Evolutionary conservation across 2,113 vertebrate species (phyloP).

Genomic region (Sinocyclocheilus maitianheensis): DNA sequence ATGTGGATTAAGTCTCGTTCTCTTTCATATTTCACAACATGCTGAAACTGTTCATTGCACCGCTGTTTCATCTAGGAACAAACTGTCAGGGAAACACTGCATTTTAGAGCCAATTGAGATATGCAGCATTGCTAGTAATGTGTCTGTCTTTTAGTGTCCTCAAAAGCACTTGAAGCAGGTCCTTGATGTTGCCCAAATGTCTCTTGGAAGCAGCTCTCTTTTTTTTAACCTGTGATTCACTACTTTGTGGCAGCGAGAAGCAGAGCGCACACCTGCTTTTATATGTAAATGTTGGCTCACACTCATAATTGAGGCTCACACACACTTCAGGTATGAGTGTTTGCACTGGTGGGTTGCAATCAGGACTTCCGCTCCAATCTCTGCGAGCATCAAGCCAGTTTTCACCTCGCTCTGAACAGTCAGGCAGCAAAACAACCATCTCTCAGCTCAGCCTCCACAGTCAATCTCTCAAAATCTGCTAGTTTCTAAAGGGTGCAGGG

Average conservation of each 20-base stretch:
- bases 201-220: constrained; percentile 41
- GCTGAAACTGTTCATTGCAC: not conserved
- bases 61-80: not conserved
- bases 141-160: constrained; percentile 23
- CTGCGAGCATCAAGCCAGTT: constrained; percentile 25
- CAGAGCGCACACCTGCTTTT: constrained; percentile 53
- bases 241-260: constrained; percentile 45
- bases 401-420: constrained; percentile 33
- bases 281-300: constrained; percentile 60
- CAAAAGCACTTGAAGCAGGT: constrained; percentile 42
- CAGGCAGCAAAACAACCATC: constrained; percentile 47
- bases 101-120: constrained; percentile 25
- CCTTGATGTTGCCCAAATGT: constrained; percentile 54
- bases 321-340: constrained; percentile 24
- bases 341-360: constrained; percentile 38
- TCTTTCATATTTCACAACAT: constrained; percentile 16
- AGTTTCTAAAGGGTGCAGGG: constrained; percentile 29
- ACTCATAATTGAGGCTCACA: not conserved
- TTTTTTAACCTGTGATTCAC: constrained; percentile 39
- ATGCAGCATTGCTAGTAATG: constrained; percentile 9
- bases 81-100: constrained; percentile 16
- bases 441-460: not conserved
- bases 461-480: constrained; percentile 8
- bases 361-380: constrained; percentile 36
- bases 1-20: not conserved